Percentiles rank a stretch among this genome's conserved stretches.
Conservation (phyloP, 1,140 invertebrate genomes). For the Drosophila littoralis region DNA sequence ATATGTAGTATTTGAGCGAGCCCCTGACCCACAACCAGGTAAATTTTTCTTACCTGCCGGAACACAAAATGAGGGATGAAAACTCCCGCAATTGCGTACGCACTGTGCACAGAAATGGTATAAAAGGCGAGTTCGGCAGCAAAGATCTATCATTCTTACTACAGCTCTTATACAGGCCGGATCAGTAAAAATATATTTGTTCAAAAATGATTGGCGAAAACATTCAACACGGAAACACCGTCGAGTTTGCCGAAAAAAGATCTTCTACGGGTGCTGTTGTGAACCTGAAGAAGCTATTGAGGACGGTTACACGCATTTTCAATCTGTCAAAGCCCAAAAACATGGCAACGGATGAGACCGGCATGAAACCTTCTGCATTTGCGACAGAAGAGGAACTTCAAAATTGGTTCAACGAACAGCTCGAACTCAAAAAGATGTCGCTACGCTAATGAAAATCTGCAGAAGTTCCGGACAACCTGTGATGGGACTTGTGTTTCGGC, state of each 20-base stretch:
- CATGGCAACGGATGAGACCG: slow-evolving; percentile 1
- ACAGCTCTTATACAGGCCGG: slow-evolving; percentile 45
- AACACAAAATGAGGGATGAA: slow-evolving; percentile 11
- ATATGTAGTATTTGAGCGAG: neutral
- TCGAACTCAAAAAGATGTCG: slow-evolving; percentile 41
- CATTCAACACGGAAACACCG: slow-evolving; percentile 23
- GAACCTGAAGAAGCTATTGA: slow-evolving; percentile 68
- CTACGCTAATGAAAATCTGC: slow-evolving; percentile 12
- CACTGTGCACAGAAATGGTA: slow-evolving; percentile 38
- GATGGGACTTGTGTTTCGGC: slow-evolving; percentile 48
- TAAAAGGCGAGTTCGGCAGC: slow-evolving; percentile 39
- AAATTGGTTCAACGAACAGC: slow-evolving; percentile 73
- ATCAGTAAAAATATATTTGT: slow-evolving; percentile 11
- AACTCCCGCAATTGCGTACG: neutral
- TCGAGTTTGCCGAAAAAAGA: slow-evolving; percentile 38
- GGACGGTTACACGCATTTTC: slow-evolving; percentile 59
- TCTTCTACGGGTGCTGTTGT: slow-evolving; percentile 53
- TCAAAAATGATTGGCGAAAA: slow-evolving; percentile 56
- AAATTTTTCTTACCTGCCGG: slow-evolving; percentile 17
- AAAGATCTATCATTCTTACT: slow-evolving; percentile 53
- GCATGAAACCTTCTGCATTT: slow-evolving; percentile 23
- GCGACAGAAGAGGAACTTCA: slow-evolving; percentile 68
- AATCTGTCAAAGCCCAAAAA: slow-evolving; percentile 28
- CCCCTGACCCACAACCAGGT: slow-evolving; percentile 2
- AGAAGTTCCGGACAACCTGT: slow-evolving; percentile 45